Evolutionary conservation across 2,113 vertebrate genomes (phyloP).

Genomic region (Corythaeola cristata): DNA sequence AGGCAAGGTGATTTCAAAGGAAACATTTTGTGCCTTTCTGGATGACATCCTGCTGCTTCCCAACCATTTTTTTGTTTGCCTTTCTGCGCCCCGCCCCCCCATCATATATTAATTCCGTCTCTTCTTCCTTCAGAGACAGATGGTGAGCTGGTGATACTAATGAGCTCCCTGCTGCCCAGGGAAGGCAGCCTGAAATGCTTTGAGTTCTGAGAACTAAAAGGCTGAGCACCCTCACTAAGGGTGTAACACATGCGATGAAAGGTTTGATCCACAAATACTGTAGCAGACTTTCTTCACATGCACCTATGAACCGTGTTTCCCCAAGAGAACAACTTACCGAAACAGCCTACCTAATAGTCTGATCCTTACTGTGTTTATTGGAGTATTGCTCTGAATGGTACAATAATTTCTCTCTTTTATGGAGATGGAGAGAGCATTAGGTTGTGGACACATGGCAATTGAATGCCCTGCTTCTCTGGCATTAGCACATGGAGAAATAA

Average conservation of each 20-base stretch:
- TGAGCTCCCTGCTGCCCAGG: constrained; percentile 56
- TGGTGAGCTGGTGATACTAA: constrained; percentile 51
- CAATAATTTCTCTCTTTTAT: constrained; percentile 6
- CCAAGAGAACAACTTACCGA: neutral
- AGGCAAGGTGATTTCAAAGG: constrained; percentile 16
- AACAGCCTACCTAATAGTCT: neutral
- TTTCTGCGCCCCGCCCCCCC: neutral
- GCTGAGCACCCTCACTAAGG: constrained; percentile 25
- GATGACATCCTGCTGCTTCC: constrained; percentile 27
- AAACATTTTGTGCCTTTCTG: neutral
- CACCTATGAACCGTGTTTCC: constrained; percentile 11
- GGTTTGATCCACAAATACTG: constrained; percentile 22
- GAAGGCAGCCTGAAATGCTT: constrained; percentile 38
- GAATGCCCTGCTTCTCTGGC: constrained; percentile 59
- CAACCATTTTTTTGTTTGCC: neutral
- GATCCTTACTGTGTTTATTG: neutral
- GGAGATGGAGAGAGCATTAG: constrained; percentile 41
- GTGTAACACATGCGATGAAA: neutral
- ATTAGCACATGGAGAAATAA: constrained; percentile 36
- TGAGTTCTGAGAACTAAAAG: constrained; percentile 44
- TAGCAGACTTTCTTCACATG: neutral
- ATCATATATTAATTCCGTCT: neutral
- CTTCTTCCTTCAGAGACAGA: constrained; percentile 59
- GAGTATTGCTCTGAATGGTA: neutral
- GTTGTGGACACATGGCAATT: constrained; percentile 59